Evolutionary conservation across 2,888 invertebrate species (phyloP).

Genomic region (Ptilodon capucinus): DNA sequence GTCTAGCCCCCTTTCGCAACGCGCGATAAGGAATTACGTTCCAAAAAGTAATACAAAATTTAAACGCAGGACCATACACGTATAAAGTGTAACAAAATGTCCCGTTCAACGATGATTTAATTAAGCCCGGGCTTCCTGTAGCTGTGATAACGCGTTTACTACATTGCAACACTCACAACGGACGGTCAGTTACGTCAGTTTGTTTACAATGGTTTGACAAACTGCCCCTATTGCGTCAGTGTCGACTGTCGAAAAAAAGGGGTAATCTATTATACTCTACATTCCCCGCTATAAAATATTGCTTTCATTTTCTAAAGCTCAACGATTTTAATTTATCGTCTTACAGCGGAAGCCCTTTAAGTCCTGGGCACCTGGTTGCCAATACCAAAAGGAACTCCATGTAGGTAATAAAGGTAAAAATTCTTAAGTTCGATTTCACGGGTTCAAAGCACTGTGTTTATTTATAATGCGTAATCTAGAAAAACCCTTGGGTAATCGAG

Average conservation of each 20-base stretch:
- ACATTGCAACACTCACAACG: neutral
- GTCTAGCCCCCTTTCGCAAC: too few relatives aligned
- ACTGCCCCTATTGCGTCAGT: neutral
- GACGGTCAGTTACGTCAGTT: neutral
- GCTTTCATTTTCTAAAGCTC: neutral
- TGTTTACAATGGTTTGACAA: neutral
- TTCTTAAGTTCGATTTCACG: too few relatives aligned
- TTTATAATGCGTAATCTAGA: too few relatives aligned
- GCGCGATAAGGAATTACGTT: too few relatives aligned
- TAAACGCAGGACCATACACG: neutral
- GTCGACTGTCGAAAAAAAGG: neutral
- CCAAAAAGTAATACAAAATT: too few relatives aligned
- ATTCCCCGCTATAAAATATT: neutral
- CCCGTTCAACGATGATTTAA: neutral
- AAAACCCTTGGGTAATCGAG: too few relatives aligned
- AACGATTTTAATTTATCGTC: too few relatives aligned
- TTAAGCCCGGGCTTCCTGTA: neutral
- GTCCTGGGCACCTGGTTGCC: too few relatives aligned
- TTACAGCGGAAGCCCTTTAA: too few relatives aligned
- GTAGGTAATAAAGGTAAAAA: too few relatives aligned
- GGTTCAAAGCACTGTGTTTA: too few relatives aligned
- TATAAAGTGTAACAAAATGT: neutral
- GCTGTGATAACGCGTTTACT: neutral
- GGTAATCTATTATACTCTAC: neutral
- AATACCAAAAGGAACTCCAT: too few relatives aligned